Evolutionary conservation across 2,888 invertebrate genomes (phyloP).

Genomic region (Euplexia lucipara): DNA sequence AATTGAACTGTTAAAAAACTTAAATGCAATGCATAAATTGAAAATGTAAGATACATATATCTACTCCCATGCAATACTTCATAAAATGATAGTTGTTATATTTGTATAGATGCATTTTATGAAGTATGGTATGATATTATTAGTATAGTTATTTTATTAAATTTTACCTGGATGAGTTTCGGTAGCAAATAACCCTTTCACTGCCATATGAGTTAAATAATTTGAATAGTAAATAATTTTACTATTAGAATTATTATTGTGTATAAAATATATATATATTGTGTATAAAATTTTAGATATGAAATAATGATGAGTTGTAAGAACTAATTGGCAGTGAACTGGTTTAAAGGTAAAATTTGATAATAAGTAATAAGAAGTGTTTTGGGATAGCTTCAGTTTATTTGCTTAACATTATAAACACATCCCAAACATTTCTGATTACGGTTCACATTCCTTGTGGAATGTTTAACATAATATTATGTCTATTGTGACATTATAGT

Average conservation of each 20-base stretch:
- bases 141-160: constrained; percentile 75
- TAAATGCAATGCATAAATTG: constrained; percentile 90
- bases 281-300: background rate
- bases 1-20: constrained; percentile 89
- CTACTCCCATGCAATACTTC: constrained; percentile 82
- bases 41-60: constrained; percentile 89
- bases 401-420: constrained; percentile 60
- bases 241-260: too few relatives aligned
- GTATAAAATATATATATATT: too few relatives aligned
- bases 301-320: background rate
- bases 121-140: constrained; percentile 74
- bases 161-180: constrained; percentile 70
- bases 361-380: constrained; percentile 74
- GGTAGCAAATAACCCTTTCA: constrained; percentile 21
- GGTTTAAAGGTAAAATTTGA: constrained; percentile 75
- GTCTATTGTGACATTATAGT: constrained; percentile 88
- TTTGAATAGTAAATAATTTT: too few relatives aligned
- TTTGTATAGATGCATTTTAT: constrained; percentile 67
- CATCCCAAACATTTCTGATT: constrained; percentile 72
- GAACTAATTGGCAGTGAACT: constrained; percentile 31
- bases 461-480: constrained; percentile 82
- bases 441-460: constrained; percentile 81
- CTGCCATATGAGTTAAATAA: background rate
- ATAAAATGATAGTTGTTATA: constrained; percentile 69
- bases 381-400: constrained; percentile 57